A percentile compares a stretch with the other conserved stretches of the same genome.
These are phyloP conservation scores for Polyommatus icarus DNA, from an alignment of 2,888 invertebrate species.

Conservation along the genomic window DNA sequence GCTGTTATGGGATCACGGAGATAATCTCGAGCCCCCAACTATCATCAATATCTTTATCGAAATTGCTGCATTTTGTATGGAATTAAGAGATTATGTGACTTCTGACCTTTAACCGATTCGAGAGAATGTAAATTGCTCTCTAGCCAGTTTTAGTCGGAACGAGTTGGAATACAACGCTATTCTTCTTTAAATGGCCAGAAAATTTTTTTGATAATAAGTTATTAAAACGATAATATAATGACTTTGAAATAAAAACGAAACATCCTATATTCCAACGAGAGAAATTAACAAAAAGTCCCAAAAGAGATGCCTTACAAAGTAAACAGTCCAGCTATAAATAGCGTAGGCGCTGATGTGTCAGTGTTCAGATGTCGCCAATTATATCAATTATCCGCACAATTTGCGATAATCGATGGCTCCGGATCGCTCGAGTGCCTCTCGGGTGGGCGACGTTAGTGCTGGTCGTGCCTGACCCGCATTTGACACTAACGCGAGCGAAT, in stretches of 20 bases:
- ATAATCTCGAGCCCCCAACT: not conserved
- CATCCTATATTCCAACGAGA: not conserved
- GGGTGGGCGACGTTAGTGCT: not conserved
- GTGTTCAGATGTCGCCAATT: conserved; percentile 47
- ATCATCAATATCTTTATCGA: conserved; percentile 17
- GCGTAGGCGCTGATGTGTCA: conserved; percentile 18
- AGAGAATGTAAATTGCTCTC: conserved; percentile 6
- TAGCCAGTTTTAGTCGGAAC: not conserved
- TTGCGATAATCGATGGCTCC: conserved; percentile 43
- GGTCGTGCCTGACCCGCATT: conserved; percentile 18
- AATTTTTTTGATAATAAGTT: not conserved
- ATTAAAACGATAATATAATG: not conserved
- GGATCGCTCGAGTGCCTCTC: not conserved
- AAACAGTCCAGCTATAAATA: conserved; percentile 1
- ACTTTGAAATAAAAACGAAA: not conserved
- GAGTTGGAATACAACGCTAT: not conserved
- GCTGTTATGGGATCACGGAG: conserved; percentile 12
- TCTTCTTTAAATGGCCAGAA: not conserved
- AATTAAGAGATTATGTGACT: conserved; percentile 24
- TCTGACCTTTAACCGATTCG: not conserved
- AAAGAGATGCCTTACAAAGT: not conserved
- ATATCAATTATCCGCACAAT: conserved; percentile 58
- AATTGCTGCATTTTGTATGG: conserved; percentile 20
- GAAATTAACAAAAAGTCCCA: not conserved
- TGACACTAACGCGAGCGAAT: conserved; percentile 17